Evolutionary conservation across 2,113 vertebrate genomes (phyloP), one percentile per base, ranked within the genome.

Genomic region (Upupa epops): DNA sequence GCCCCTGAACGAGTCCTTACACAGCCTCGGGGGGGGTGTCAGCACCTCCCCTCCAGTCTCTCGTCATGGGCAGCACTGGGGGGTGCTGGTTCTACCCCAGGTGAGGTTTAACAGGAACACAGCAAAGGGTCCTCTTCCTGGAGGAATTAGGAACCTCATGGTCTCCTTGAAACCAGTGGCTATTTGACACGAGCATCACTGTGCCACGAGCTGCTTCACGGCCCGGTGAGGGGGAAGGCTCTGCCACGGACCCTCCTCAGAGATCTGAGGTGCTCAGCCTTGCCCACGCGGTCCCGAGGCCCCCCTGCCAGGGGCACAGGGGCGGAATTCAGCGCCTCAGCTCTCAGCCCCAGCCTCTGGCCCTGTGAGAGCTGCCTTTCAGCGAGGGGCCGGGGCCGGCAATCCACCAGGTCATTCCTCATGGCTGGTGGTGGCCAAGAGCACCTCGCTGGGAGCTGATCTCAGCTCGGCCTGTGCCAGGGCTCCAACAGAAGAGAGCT

Each of bases 391-490:
- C 89, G 6, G 3, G 87, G 83, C 52, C 31, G 77, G 87, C 78
- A 92, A 89, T 83, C 89, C 88, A 77, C 81, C 55, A 73, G 88
- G 89, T 88, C 91, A 78, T 94, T 94, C 64, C 94, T 96, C 89
- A 92, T 58, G 0, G 25, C 78, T 83, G 2, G 0, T 18, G 90
- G 91, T 78, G 76, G 89, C 91, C 82, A 93, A 69, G 73, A 91
- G 88, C 93, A 91, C 86, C 93, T 92, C 89, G 90, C 65, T 91
- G 96, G 88, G 94, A 96, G 93, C 93, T 91, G 95, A 95, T 92
- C 86, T 96, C 92, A 91, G 92, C 88, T 78, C 49, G 69, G 91
- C 68, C 40, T 88, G 92, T 93, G 96, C 91, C 95, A 96, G 94
- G 76, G 79, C 93, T 92, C 64, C 2, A 46, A 93, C 82, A 82